Percentiles rank a stretch among this genome's conserved stretches.
phyloP scores from a whole-genome alignment of 1,140 invertebrate genomes.

The Trialeurodes vaporariorum region DNA sequence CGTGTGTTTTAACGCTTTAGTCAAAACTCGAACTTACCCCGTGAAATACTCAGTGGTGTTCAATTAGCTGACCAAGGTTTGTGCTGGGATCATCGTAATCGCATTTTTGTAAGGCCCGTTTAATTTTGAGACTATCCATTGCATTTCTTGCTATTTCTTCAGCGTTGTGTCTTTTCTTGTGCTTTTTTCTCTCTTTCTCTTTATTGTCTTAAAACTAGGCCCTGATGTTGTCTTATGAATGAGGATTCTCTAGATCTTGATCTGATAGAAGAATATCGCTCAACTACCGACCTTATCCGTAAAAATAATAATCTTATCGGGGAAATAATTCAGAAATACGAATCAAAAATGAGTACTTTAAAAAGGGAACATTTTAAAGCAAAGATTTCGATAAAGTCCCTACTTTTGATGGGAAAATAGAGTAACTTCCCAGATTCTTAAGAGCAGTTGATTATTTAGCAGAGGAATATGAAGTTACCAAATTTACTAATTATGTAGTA shows the following conservation, averaged over 20 bases:
- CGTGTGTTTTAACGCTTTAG: background rate
- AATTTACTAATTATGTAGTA: too few relatives aligned
- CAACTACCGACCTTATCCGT: background rate
- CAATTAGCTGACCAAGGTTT: too few relatives aligned
- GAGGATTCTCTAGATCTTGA: background rate
- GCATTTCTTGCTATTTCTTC: background rate
- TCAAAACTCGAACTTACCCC: background rate
- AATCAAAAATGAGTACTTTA: background rate
- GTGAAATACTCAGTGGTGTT: too few relatives aligned
- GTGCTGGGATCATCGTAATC: background rate
- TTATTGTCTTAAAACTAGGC: background rate
- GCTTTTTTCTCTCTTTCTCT: background rate
- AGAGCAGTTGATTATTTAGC: too few relatives aligned
- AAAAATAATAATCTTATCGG: background rate
- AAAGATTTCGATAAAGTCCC: too few relatives aligned
- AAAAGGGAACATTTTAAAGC: background rate
- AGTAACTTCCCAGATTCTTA: too few relatives aligned
- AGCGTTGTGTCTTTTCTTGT: background rate
- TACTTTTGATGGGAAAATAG: too few relatives aligned
- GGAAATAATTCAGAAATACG: background rate
- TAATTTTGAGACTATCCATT: background rate
- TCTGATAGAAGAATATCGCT: background rate
- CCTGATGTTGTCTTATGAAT: background rate
- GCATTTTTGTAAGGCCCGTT: background rate
- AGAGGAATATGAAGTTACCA: too few relatives aligned